These are phyloP conservation scores for Caenorhabditis wallacei DNA, from an alignment of 2,888 invertebrate genomes.

Conservation along the genomic window DNA sequence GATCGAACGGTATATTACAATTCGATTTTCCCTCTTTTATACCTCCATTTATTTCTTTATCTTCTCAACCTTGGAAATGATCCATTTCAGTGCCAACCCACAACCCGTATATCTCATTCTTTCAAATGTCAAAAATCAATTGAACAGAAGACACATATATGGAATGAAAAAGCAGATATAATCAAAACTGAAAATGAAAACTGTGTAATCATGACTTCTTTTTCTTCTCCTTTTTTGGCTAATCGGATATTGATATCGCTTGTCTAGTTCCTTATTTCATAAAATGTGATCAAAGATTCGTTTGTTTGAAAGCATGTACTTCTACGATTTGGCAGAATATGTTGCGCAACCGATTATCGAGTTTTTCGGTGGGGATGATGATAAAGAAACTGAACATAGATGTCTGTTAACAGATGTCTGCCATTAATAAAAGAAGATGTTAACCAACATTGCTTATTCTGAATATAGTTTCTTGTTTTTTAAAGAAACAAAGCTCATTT, in stretches of 20 bases:
- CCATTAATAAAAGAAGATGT: no score
- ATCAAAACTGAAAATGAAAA: not conserved
- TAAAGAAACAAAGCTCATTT: conserved; percentile 10
- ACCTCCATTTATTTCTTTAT: conserved; percentile 14
- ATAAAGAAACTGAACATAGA: not conserved
- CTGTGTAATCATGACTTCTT: conserved; percentile 13
- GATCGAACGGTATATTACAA: conserved; percentile 2
- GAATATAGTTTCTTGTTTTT: no score
- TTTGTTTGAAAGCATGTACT: conserved; percentile 21
- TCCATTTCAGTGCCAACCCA: conserved; percentile 28
- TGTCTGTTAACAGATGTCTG: not conserved
- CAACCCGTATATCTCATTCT: conserved; percentile 31
- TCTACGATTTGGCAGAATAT: conserved; percentile 24
- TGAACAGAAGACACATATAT: conserved; percentile 38
- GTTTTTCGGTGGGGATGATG: conserved; percentile 17
- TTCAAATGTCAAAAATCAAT: conserved; percentile 26
- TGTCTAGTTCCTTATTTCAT: conserved; percentile 9
- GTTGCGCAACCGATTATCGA: conserved; percentile 38
- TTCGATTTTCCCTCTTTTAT: not conserved
- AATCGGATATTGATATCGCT: conserved; percentile 24
- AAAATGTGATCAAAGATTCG: conserved; percentile 29
- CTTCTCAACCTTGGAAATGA: conserved; percentile 40
- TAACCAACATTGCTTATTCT: no score
- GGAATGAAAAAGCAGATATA: no score
- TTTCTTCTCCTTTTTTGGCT: conserved; percentile 18